phyloP scores from a whole-genome alignment of 1,140 invertebrate species.

The Brachionus calyciflorus region DNA sequence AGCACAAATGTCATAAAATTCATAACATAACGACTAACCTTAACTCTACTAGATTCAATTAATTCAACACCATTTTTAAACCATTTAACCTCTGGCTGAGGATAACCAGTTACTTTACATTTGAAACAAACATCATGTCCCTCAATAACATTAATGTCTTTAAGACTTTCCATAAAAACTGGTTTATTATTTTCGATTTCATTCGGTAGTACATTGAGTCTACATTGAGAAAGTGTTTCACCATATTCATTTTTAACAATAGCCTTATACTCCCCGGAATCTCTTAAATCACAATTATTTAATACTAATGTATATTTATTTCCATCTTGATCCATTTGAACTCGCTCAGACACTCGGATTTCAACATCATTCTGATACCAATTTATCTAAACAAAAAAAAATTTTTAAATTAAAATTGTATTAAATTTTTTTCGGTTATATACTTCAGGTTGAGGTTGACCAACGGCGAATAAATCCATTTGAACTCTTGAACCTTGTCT shows the following conservation, averaged over 20 bases:
- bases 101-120: conserved; percentile 53
- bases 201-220: conserved; percentile 16
- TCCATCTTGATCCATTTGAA: neutral
- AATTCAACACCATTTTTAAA: conserved; percentile 50
- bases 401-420: neutral
- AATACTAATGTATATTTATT: neutral
- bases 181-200: neutral
- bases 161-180: neutral
- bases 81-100: conserved; percentile 59
- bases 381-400: neutral
- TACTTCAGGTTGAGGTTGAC: conserved; percentile 74
- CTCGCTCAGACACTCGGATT: neutral
- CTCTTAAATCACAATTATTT: neutral
- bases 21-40: too few species aligned
- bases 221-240: neutral
- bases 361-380: conserved; percentile 22
- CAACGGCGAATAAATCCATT: conserved; percentile 40
- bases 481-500: conserved; percentile 38
- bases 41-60: neutral
- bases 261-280: conserved; percentile 12
- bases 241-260: neutral
- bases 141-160: neutral
- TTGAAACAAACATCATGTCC: conserved; percentile 33
- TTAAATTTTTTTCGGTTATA: too few species aligned
- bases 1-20: too few species aligned